Evolutionary conservation across 1,140 invertebrate genomes (phyloP).

Genomic region (Bombus waltoni): DNA sequence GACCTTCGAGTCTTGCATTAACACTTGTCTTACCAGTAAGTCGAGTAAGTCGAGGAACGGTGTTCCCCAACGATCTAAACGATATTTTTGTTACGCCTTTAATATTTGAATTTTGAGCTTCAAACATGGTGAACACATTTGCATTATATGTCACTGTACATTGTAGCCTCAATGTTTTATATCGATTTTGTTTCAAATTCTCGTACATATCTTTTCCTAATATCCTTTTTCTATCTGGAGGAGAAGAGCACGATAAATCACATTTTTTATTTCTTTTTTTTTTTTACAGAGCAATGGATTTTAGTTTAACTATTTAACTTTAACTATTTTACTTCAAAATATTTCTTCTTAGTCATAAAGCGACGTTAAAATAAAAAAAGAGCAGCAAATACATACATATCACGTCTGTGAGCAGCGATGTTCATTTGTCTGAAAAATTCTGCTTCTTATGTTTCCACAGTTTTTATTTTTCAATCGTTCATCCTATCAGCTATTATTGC

Average conservation of each 20-base stretch:
- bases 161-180: not conserved
- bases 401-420: too few species aligned
- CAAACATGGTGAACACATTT: not conserved
- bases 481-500: not conserved
- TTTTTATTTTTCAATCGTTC: not conserved
- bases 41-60: conserved; percentile 75
- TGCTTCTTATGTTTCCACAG: not conserved
- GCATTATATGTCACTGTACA: not conserved
- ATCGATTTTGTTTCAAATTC: not conserved
- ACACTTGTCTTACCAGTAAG: conserved; percentile 83
- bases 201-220: not conserved
- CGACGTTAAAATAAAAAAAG: too few species aligned
- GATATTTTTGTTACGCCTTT: not conserved
- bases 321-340: not conserved
- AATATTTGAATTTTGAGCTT: conserved; percentile 36
- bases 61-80: not conserved
- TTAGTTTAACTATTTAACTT: not conserved
- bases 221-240: not conserved
- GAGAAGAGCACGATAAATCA: not conserved
- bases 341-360: too few species aligned
- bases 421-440: not conserved
- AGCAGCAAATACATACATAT: too few species aligned
- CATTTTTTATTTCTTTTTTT: not conserved
- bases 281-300: not conserved
- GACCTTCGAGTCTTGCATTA: conserved; percentile 87